Evolutionary conservation across 2,797 vertebrate genomes (phyloP), one percentile per base, ranked within the genome.

Genomic region (Hippopotamyrus pictus): DNA sequence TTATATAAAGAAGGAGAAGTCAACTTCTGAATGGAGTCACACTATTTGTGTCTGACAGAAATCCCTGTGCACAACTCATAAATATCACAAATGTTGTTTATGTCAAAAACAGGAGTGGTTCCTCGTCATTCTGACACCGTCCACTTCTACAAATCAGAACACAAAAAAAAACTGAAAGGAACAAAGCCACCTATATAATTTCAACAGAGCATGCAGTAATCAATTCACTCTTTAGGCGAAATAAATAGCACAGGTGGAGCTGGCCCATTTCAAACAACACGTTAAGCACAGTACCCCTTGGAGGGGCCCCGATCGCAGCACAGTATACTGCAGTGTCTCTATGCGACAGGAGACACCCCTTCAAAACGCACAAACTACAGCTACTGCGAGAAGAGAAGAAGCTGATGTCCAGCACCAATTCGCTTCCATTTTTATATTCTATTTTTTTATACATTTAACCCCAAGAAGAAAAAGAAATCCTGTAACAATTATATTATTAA

Each of bases 321-420:
- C 57, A 87, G 11, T 89, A 90, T 7, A 73, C 25, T 54, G 69
- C 9, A 73, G 37, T 54, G 69, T 88, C 29, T 86, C 62, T 57
- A 54, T 87, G 4, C 44, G 29, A 37, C 22, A 86, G 48, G 29
- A 57, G 84, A 33, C 89, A 19, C 88, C 84, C 86, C 84, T 90
- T 91, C 2, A 14, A 89, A 89, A 89, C 17, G 19, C 37, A 29
- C 4, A 88, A 19, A 84, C 54, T 84, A 62, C 25, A 50, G 59
- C 76, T 48, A 88, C 87, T 51, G 19, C 85, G 73, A 33, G 89
- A 89, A 33, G 53, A 90, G 94, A 85, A 86, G 79, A 44, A 50
- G 91, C 92, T 94, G 95, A 94, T 94, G 96, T 90, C 94, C 95
- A 93, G 94, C 95, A 94, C 95, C 95, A 94, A 91, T 92, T 90